Evolutionary conservation across 2,888 invertebrate genomes (phyloP), one percentile per base, ranked within the genome.

Genomic region (Camponotus fellah): DNA sequence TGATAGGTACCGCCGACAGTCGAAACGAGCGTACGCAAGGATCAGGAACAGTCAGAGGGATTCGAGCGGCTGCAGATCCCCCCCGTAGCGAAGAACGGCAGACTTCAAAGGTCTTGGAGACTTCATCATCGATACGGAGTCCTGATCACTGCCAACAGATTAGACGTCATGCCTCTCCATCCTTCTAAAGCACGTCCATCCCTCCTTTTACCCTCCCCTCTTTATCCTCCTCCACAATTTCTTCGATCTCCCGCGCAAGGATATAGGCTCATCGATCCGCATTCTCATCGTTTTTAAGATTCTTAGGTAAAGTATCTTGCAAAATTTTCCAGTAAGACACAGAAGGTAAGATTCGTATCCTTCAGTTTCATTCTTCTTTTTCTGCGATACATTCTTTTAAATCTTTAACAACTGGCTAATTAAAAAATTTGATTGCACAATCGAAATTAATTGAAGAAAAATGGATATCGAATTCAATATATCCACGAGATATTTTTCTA

Each of bases 121-220:
- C 94, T 93, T 94, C 94, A 94, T 94, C 94, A 94, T 94, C 94
- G 94, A 94, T 94, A 94, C 92, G 90, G 89, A 91, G 92, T 92
- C 92, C 92, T 92, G 94, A 95, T 94, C 94, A 93, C 91, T 92
- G 94, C 94, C 94, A 93, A 94, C 93, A 94, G 94, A 95, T 94
- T 94, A 94, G 93, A 93, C 92, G 92, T 92, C 92, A 86, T 26
- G 26, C 26, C 26, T 26, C 26, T 26, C 26, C 26, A 26, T 26
- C 26, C 26, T 26, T 26, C 26, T 26, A 26, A 26, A 87, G 80
- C 87, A 76, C 26, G 26, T 49, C 58, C 43, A 49, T 72, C 62
- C 76, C 75, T 71, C 21, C 46, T 26, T 66, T 32, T 37, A 17
- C 1, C 46, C 49, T 46, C 40, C 32, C 58, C 62, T 21, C 53